phyloP scores from a whole-genome alignment of 2,797 vertebrate genomes.

The Mus caroli region DNA sequence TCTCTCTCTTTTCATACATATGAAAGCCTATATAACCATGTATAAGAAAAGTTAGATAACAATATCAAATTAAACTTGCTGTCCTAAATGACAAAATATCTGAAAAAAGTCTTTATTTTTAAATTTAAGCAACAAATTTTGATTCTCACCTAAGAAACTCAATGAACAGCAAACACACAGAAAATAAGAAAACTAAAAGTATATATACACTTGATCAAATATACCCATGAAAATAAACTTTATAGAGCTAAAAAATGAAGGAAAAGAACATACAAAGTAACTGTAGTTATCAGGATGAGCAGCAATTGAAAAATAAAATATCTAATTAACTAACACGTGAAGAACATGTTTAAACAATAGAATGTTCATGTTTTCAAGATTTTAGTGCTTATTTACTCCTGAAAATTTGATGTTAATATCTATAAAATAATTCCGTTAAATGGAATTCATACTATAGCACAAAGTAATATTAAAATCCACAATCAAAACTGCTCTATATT shows the following conservation, averaged over 20 bases:
- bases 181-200: neutral
- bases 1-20: neutral
- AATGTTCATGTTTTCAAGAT: neutral
- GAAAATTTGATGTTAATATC: neutral
- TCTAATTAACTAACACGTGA: neutral
- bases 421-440: neutral
- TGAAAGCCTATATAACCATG: neutral
- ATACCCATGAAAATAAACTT: neutral
- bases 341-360: neutral
- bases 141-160: neutral
- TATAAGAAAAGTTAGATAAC: neutral
- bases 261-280: neutral
- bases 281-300: neutral
- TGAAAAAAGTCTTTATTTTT: neutral
- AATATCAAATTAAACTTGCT: constrained; percentile 32
- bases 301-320: neutral
- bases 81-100: constrained; percentile 10
- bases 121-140: neutral
- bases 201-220: neutral
- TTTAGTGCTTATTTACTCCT: neutral
- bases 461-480: neutral
- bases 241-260: neutral
- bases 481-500: neutral
- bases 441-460: neutral
- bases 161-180: neutral